A percentile compares a stretch with the other conserved stretches of the same genome.
These are phyloP conservation scores for Thecocarcelia acutangulata DNA, from an alignment of 2,888 invertebrate genomes.

Conservation along the genomic window DNA sequence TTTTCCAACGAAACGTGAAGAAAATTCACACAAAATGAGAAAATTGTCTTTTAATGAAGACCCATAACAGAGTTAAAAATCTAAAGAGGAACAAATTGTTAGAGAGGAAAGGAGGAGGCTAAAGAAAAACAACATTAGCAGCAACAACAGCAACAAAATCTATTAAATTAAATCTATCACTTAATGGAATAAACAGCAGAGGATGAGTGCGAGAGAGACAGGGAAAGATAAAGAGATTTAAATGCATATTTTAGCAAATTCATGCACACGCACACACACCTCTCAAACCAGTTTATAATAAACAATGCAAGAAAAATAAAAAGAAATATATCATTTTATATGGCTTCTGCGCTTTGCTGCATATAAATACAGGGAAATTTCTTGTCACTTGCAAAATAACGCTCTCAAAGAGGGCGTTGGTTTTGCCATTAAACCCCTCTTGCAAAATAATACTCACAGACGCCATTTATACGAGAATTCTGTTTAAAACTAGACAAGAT, in stretches of 20 bases:
- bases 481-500: background rate
- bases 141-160: constrained; percentile 58
- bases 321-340: constrained; percentile 10
- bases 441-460: constrained; percentile 23
- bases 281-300: background rate
- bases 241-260: background rate
- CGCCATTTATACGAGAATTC: constrained; percentile 57
- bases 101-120: constrained; percentile 22
- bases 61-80: constrained; percentile 61
- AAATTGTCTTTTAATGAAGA: constrained; percentile 77
- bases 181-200: constrained; percentile 58
- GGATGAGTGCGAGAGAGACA: constrained; percentile 49
- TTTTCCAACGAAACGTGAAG: constrained; percentile 77
- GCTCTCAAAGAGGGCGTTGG: constrained; percentile 55
- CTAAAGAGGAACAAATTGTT: background rate
- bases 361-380: constrained; percentile 70
- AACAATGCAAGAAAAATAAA: constrained; percentile 3
- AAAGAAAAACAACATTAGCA: constrained; percentile 52
- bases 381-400: background rate
- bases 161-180: constrained; percentile 68
- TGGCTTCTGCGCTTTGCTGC: constrained; percentile 29
- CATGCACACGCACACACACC: background rate
- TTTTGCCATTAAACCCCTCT: constrained; percentile 32
- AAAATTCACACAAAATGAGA: constrained; percentile 77
- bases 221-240: constrained; percentile 8